These are phyloP conservation scores for Threskiornis aethiopicus DNA, from an alignment of 2,797 vertebrate species.

Conservation along the genomic window DNA sequence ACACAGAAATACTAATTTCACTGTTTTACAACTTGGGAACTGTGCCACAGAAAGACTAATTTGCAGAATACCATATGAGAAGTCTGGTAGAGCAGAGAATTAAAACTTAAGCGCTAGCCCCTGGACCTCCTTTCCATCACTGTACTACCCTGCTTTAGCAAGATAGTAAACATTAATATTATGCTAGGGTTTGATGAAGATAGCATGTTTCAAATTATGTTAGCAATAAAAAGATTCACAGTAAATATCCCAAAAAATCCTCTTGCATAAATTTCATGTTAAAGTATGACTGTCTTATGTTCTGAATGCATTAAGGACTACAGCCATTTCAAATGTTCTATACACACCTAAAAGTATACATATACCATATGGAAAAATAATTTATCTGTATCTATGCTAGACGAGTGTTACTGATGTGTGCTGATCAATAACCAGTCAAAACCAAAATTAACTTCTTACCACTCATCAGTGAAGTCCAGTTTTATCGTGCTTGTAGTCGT, in stretches of 20 bases:
- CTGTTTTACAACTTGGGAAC: neutral
- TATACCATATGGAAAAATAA: neutral
- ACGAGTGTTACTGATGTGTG: neutral
- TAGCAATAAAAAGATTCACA: neutral
- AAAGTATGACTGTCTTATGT: neutral
- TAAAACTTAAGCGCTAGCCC: neutral
- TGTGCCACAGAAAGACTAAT: neutral
- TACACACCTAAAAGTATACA: neutral
- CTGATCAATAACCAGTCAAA: neutral
- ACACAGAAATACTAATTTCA: neutral
- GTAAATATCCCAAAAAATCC: neutral
- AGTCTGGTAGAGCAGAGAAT: neutral
- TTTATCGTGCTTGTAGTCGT: conserved; percentile 98
- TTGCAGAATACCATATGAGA: neutral
- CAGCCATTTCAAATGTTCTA: neutral
- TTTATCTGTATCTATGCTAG: neutral
- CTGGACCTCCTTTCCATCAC: neutral
- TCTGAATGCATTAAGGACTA: neutral
- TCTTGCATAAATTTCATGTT: neutral
- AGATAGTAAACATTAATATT: neutral
- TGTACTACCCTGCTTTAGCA: neutral
- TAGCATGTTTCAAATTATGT: neutral
- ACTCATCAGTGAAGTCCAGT: conserved; percentile 97
- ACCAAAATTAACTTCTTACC: conserved; percentile 79
- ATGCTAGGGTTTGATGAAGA: neutral